Conservation (phyloP, 2,888 invertebrate species). For the Acanthopleura granulata region DNA sequence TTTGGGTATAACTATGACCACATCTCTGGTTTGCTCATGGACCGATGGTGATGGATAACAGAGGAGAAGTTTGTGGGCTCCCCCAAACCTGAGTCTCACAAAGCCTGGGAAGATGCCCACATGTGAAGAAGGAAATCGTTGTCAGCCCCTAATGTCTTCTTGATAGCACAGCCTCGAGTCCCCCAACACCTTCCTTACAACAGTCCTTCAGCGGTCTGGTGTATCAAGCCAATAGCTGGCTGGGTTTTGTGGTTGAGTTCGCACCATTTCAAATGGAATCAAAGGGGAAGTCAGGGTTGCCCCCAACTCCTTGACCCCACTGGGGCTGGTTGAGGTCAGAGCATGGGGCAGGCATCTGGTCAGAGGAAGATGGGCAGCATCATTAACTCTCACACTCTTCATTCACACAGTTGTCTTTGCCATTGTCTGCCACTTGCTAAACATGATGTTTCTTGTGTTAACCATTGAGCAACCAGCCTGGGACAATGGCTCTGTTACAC, state of each 20-base stretch:
- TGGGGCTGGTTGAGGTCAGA: not conserved
- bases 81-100: not conserved
- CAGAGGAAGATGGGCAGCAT: not conserved
- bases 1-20: too few relatives aligned
- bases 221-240: slow-evolving; percentile 1
- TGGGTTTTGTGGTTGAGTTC: not conserved
- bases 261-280: not conserved
- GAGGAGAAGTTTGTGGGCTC: not conserved
- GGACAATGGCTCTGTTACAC: slow-evolving; percentile 6
- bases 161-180: not conserved
- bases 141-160: not conserved
- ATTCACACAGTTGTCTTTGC: too few relatives aligned
- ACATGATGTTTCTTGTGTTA: not conserved
- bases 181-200: not conserved
- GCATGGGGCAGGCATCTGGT: not conserved
- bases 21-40: too few relatives aligned
- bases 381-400: too few relatives aligned
- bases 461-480: slow-evolving; percentile 8
- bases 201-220: not conserved
- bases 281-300: not conserved
- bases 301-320: slow-evolving; percentile 1
- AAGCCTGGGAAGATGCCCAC: slow-evolving; percentile 8
- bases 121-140: not conserved
- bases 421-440: too few relatives aligned
- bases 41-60: too few relatives aligned